Evolutionary conservation across 2,797 vertebrate genomes (phyloP), one percentile per base, ranked within the genome.

Genomic region (Strix occidentalis): DNA sequence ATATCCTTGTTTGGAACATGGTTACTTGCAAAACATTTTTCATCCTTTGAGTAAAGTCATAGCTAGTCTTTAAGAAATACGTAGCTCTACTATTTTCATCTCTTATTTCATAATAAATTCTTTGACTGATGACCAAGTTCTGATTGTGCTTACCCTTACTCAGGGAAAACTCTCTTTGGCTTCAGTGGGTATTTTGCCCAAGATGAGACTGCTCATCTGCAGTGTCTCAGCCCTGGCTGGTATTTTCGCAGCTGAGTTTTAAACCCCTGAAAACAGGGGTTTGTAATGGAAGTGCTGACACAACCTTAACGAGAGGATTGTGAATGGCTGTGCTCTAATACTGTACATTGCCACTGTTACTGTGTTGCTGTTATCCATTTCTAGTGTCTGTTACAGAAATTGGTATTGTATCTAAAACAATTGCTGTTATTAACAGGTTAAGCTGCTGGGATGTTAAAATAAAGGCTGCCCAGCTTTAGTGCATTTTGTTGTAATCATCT

Each of bases 401-500:
- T 97, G 97, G 96, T 97, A 97, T 97, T 97, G 97, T 97, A 98
- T 96, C 97, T 97, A 97, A 98, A 98, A 98, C 97, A 98, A 98
- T 98, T 98, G 97, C 97, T 98, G 98, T 98, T 98, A 98, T 98
- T 98, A 98, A 98, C 97, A 98, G 98, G 98, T 98, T 98, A 98
- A 98, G 98, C 97, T 98, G 97, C 97, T 94, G 95, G 95, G 97
- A 98, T 98, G 98, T 98, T 98, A 98, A 98, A 98, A 98, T 98
- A 98, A 98, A 98, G 92, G 98, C 98, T 97, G 97, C 97, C 97
- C 97, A 95, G 98, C 98, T 98, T 98, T 99, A 99, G 99, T 99
- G 99, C 98, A 98, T 99, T 99, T 99, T 98, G 99, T 98, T 99
- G 99, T 99, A 99, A 99, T 98, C 98, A 98, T 98, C 98, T 99